These are phyloP conservation scores for Psammodynastes pulverulentus DNA, from an alignment of 2,113 vertebrate species.

Conservation along the genomic window DNA sequence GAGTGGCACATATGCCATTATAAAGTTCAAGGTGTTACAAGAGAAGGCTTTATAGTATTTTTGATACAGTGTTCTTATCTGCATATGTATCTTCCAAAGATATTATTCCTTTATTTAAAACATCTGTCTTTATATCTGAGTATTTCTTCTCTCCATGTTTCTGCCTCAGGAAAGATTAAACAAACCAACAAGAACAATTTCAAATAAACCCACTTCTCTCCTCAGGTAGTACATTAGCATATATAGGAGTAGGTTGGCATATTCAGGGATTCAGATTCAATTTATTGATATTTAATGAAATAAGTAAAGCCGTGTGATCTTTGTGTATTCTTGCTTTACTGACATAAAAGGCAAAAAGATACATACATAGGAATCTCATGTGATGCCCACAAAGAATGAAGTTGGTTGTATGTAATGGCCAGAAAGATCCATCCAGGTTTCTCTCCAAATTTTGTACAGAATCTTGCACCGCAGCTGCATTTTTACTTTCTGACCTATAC, in stretches of 20 bases:
- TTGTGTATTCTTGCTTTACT: not conserved
- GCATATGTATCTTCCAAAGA: not conserved
- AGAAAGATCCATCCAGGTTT: not conserved
- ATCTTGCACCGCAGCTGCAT: not conserved
- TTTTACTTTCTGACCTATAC: not conserved
- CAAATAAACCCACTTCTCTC: not conserved
- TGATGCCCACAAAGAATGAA: not conserved
- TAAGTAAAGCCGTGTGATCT: not conserved
- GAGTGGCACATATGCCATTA: not conserved
- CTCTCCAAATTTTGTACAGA: not conserved
- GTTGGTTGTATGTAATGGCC: not conserved
- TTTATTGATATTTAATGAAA: not conserved
- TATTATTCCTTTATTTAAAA: not conserved
- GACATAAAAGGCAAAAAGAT: not conserved
- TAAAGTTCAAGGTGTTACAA: not conserved
- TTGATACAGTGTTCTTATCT: not conserved
- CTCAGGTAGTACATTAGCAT: not conserved
- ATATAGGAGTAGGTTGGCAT: not conserved
- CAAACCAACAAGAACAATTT: not conserved
- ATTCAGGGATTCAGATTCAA: not conserved
- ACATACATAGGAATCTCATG: not conserved
- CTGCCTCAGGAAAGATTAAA: not conserved
- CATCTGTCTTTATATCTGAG: not conserved
- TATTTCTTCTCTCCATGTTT: not conserved
- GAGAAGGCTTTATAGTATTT: not conserved